Percentiles rank a stretch among this genome's conserved stretches.
These are phyloP conservation scores for Alauda arvensis DNA, from an alignment of 2,797 vertebrate species.

Conservation along the genomic window DNA sequence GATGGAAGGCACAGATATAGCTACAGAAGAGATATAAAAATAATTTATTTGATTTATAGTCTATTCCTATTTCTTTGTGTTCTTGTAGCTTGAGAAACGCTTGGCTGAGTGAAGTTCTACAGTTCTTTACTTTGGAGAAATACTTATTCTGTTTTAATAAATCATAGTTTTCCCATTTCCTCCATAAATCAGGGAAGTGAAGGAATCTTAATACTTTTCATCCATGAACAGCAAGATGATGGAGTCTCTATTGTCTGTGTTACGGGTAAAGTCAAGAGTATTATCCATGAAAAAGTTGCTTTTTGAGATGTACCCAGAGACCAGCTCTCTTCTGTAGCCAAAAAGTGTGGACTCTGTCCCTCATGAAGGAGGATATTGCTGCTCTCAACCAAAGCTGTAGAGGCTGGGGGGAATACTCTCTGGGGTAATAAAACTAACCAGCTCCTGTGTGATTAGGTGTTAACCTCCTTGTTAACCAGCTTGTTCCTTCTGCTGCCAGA, in stretches of 20 bases:
- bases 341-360: background rate
- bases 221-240: background rate
- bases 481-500: constrained; percentile 33
- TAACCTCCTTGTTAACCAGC: constrained; percentile 7
- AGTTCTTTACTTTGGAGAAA: constrained; percentile 8
- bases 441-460: background rate
- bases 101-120: background rate
- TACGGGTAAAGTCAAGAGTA: background rate
- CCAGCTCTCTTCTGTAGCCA: background rate
- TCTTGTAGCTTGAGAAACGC: background rate
- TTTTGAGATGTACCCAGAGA: background rate
- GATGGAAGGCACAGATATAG: constrained; percentile 5
- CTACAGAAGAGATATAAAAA: background rate
- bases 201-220: background rate
- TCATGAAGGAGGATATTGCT: background rate
- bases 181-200: background rate
- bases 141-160: constrained; percentile 9
- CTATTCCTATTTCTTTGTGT: constrained; percentile 5
- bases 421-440: background rate
- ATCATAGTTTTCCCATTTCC: background rate
- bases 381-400: background rate
- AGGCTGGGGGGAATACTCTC: background rate
- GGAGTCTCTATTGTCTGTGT: background rate
- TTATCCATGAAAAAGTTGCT: background rate
- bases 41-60: constrained; percentile 31